These are phyloP conservation scores for Oscheius sp. DNA, from an alignment of 2,888 invertebrate genomes.

Conservation along the genomic window DNA sequence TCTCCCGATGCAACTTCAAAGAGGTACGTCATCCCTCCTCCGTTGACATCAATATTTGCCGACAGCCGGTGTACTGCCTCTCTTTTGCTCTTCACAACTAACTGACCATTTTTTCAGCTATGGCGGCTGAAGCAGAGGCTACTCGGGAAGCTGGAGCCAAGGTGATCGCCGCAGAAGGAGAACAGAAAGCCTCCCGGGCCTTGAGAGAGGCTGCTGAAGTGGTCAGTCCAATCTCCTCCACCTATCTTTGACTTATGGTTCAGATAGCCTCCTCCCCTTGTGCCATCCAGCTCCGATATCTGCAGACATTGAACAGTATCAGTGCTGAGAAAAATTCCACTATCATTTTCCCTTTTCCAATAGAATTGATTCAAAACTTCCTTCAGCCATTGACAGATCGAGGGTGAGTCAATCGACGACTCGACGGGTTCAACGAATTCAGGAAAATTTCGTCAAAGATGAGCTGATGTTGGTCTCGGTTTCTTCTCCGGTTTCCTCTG, in stretches of 20 bases:
- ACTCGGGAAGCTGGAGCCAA: slow-evolving; percentile 67
- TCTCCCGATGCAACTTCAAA: slow-evolving; percentile 63
- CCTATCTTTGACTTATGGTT: neutral
- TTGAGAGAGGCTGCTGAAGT: slow-evolving; percentile 87
- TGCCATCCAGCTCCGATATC: slow-evolving; percentile 79
- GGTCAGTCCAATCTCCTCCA: slow-evolving; percentile 31
- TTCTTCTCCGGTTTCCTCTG: neutral
- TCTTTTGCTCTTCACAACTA: neutral
- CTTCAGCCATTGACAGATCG: slow-evolving; percentile 27
- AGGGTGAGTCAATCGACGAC: neutral
- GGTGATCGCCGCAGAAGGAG: slow-evolving; percentile 77
- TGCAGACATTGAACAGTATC: slow-evolving; percentile 84
- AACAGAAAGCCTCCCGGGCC: slow-evolving; percentile 82
- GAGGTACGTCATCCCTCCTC: no score
- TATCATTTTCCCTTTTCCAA: slow-evolving; percentile 91
- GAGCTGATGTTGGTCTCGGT: slow-evolving; percentile 13
- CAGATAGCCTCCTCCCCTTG: slow-evolving; percentile 84
- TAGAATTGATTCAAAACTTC: slow-evolving; percentile 79
- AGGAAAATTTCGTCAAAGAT: slow-evolving; percentile 24
- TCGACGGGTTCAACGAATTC: neutral
- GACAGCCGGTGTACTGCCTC: no score
- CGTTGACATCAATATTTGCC: no score
- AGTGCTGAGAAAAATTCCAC: slow-evolving; percentile 98
- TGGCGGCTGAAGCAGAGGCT: slow-evolving; percentile 69
- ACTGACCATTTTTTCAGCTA: slow-evolving; percentile 37